Percentiles rank a stretch among this genome's conserved stretches.
phyloP scores from a whole-genome alignment of 1,140 invertebrate genomes.

The Platorchestia sp. region DNA sequence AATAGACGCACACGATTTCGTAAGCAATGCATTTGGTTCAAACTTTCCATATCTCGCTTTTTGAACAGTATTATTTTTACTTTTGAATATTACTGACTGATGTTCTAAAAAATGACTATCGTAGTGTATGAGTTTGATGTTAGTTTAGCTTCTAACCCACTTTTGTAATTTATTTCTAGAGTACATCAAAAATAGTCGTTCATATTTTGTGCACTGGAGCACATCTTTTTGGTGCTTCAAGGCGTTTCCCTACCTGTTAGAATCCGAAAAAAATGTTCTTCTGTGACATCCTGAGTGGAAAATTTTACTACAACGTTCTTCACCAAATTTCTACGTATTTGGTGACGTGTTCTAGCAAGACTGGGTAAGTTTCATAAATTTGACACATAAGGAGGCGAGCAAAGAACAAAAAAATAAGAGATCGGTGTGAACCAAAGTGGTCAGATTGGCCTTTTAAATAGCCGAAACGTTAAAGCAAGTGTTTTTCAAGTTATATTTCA shows the following conservation, averaged over 20 bases:
- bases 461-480: too few species aligned
- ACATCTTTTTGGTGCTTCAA: neutral
- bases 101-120: neutral
- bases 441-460: too few species aligned
- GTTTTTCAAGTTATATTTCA: too few species aligned
- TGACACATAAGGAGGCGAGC: neutral
- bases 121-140: neutral
- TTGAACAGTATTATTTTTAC: neutral
- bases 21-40: neutral
- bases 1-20: neutral
- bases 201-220: neutral
- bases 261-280: neutral
- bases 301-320: neutral
- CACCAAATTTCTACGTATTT: neutral
- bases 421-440: neutral
- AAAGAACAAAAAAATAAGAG: neutral
- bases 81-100: neutral
- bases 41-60: neutral
- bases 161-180: neutral
- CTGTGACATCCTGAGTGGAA: neutral
- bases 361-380: neutral
- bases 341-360: neutral
- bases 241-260: neutral
- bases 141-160: neutral
- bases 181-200: neutral